These are phyloP conservation scores for Bradynema listronoti DNA, from an alignment of 1,140 invertebrate species.

Conservation along the genomic window DNA sequence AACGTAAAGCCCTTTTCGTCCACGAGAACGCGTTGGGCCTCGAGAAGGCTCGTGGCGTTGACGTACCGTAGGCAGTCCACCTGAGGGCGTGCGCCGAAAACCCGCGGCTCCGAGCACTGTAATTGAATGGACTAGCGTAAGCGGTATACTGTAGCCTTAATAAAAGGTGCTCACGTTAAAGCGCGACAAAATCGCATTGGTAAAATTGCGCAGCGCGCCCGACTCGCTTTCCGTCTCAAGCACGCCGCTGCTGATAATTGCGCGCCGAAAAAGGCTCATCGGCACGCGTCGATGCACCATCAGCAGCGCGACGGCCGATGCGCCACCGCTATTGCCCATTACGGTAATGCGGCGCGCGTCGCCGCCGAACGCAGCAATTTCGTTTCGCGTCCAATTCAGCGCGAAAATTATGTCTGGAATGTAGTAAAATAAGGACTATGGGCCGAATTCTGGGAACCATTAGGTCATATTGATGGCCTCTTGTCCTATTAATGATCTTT, in stretches of 20 bases:
- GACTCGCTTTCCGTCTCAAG: background rate
- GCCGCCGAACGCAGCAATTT: slow-evolving; percentile 69
- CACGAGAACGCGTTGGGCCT: background rate
- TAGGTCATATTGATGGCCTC: slow-evolving; percentile 1
- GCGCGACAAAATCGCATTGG: background rate
- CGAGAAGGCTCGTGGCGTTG: background rate
- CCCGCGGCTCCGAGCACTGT: background rate
- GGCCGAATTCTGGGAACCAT: background rate
- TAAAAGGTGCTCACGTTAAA: too few relatives aligned
- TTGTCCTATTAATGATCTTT: too few relatives aligned
- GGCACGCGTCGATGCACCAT: slow-evolving; percentile 10
- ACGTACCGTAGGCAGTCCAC: background rate
- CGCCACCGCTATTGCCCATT: slow-evolving; percentile 59
- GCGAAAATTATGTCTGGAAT: slow-evolving; percentile 64
- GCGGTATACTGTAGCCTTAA: background rate
- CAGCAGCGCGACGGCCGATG: slow-evolving; percentile 11
- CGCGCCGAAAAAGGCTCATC: slow-evolving; percentile 9
- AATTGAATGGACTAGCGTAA: background rate
- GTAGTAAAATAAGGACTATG: slow-evolving; percentile 10
- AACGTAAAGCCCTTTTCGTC: background rate
- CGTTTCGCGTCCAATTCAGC: slow-evolving; percentile 68
- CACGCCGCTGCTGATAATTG: slow-evolving; percentile 11
- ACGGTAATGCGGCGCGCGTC: slow-evolving; percentile 68
- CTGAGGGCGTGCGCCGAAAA: background rate
- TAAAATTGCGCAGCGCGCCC: background rate